Percentiles rank a stretch among this genome's conserved stretches.
Evolutionary conservation across 1,140 invertebrate genomes (phyloP).

Genomic region (Pteromalus puparum): DNA sequence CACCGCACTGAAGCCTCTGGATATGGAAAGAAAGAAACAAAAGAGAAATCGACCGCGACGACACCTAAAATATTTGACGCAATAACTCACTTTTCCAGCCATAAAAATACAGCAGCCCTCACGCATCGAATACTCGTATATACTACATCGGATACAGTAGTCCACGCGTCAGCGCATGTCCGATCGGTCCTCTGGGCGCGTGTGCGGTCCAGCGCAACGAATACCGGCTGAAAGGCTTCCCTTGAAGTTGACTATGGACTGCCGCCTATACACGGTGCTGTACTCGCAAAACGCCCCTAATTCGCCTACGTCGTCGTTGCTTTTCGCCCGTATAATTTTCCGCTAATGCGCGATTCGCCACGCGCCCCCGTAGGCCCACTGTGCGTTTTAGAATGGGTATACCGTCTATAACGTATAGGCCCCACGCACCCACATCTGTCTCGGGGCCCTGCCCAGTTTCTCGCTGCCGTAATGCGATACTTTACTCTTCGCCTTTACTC

Average conservation of each 20-base stretch:
- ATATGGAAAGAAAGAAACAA: background rate
- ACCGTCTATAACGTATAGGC: background rate
- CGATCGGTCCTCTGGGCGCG: background rate
- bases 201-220: conserved; percentile 33
- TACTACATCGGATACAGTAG: no score
- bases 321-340: conserved; percentile 11
- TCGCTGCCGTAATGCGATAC: conserved; percentile 31
- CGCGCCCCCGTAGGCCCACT: background rate
- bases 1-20: no score
- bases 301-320: background rate
- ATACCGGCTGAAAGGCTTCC: conserved; percentile 26
- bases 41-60: background rate
- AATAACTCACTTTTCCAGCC: conserved; percentile 34
- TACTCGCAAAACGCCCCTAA: conserved; percentile 1
- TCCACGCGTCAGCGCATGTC: conserved; percentile 15
- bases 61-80: conserved; percentile 40
- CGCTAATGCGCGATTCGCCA: conserved; percentile 16
- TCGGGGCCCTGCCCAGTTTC: conserved; percentile 6
- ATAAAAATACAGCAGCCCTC: background rate
- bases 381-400: background rate
- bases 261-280: background rate
- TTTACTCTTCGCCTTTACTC: background rate
- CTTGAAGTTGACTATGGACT: background rate
- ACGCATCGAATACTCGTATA: no score
- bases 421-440: conserved; percentile 12